Conservation (phyloP, 2,113 vertebrate genomes). For the Todiramphus chloris region DNA sequence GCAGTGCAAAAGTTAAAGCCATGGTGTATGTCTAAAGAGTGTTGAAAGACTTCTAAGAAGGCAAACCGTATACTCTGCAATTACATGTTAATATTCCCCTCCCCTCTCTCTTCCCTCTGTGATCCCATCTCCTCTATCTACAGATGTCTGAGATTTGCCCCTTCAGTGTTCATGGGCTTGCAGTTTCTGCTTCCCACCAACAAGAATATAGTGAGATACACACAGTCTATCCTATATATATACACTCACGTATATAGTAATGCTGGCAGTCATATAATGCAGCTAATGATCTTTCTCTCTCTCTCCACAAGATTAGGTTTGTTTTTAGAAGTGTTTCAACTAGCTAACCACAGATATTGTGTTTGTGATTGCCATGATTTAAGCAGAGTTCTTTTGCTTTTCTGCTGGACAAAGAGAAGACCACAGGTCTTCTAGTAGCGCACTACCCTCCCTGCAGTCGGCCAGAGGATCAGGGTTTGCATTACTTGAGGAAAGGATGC, state of each 20-base stretch:
- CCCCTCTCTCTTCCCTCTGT: not conserved
- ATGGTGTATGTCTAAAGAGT: not conserved
- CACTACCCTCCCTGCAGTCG: not conserved
- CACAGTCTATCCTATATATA: not conserved
- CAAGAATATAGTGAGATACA: not conserved
- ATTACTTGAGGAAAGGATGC: not conserved
- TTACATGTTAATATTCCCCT: not conserved
- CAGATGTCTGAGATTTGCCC: not conserved
- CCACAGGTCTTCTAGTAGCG: not conserved
- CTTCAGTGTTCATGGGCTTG: not conserved
- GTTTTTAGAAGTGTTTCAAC: not conserved
- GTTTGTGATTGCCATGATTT: not conserved
- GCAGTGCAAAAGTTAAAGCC: not conserved
- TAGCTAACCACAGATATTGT: rapidly evolving
- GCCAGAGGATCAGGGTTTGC: not conserved
- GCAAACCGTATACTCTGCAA: not conserved
- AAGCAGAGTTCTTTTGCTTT: not conserved
- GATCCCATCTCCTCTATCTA: not conserved
- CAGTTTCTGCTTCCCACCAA: not conserved
- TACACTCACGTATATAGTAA: not conserved
- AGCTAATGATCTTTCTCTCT: not conserved
- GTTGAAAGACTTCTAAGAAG: not conserved
- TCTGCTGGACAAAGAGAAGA: not conserved
- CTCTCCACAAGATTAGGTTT: not conserved
- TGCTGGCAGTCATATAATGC: not conserved